A percentile compares a stretch with the other conserved stretches of the same genome.
Evolutionary conservation across 2,888 invertebrate genomes (phyloP).

Genomic region (Tipula confusa): DNA sequence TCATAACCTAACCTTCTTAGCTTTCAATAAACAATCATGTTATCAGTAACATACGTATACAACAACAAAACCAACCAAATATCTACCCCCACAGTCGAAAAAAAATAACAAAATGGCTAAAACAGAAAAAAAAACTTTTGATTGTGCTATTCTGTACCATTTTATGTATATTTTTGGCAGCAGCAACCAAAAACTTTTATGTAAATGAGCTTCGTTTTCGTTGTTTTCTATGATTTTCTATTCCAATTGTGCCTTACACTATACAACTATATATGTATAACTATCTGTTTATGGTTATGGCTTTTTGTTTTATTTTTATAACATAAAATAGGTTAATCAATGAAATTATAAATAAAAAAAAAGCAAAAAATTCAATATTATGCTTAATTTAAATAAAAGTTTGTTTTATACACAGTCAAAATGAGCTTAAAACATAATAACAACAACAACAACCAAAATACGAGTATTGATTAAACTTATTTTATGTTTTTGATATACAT

Average conservation of each 20-base stretch:
- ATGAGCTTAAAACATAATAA: neutral
- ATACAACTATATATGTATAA: too few relatives aligned
- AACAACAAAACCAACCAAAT: neutral
- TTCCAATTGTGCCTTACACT: neutral
- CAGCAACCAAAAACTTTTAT: neutral
- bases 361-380: neutral
- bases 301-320: neutral
- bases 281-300: neutral
- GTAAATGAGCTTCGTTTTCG: neutral
- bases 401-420: neutral
- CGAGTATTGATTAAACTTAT: neutral
- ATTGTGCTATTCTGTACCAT: conserved; percentile 12
- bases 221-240: neutral
- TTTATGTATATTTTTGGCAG: neutral
- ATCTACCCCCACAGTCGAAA: neutral
- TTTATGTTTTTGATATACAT: neutral
- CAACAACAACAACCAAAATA: too few relatives aligned
- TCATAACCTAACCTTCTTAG: conserved; percentile 20
- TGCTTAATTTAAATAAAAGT: neutral
- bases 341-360: neutral
- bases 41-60: neutral
- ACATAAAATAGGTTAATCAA: conserved; percentile 16
- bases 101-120: neutral
- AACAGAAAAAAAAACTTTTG: neutral
- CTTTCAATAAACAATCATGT: neutral